Base-by-base conservation (phyloP, 2,888 invertebrate species). In the Synanthedon andrenaeformis region DNA sequence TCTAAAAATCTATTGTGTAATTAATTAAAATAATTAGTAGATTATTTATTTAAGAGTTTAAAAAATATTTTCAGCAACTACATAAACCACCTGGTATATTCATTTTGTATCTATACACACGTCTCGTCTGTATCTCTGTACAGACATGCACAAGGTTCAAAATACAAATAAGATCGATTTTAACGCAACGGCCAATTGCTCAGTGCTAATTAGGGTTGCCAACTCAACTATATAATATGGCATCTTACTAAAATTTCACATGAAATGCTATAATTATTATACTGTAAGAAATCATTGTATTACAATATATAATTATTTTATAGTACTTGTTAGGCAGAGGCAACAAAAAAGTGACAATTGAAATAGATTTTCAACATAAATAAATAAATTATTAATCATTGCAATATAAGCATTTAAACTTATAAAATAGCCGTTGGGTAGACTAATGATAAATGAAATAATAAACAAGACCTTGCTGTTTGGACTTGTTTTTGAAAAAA, bases 1-100 rank as follows among this genome's bases (percentile, higher is more conserved):
- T 73, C 74, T 82, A 81, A 23, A 23, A 68, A 64, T 72, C 74
- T 79, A 81, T 68, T 57, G 60, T 59, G 60, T 59, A 56, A 62
- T 23, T 23, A 23, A 23, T 23, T 69, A 72, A 66, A 17, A 49
- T 8, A 19, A 12, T 13, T 17, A 49, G 45, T 13, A 12, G 13
- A n/a, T 45, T 13, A 5, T n/a, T 5, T 12, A 19, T 41, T 23
- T 11, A 52, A n/a, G n/a, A 41, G 4, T 49, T 49, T 19, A 49
- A 49, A 19, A 8, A 17, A 17, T 49, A 12, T 8, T 19, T 19
- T 49, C 8, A 49, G 3, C 17, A 35, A 17, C 49, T 49, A 49
- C 49, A 49, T 17, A 49, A 35, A 35, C 35, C 35, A 49, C 51
- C 55, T 54, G 59, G 67, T 71, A 69, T 69, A 69, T 69, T 69